Evolutionary conservation across 1,140 invertebrate species (phyloP), one percentile per base, ranked within the genome.

Genomic region (Centruroides sculpturatus): DNA sequence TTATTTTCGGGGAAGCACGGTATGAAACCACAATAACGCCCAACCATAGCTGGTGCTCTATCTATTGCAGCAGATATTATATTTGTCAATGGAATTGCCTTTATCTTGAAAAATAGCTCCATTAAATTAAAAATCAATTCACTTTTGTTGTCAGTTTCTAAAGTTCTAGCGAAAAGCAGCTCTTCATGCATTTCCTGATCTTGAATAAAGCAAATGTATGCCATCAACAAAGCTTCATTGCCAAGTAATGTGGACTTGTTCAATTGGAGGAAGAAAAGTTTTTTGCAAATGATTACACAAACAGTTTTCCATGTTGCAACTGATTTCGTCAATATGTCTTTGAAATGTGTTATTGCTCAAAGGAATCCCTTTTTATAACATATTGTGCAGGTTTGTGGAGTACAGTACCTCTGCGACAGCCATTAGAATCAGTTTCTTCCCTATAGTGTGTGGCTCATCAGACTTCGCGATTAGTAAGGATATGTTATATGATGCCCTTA

Each of bases 61-160:
- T 72, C 68, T 55, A 66, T 72, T 60, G 69, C 69, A 62, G 64
- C 59, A 59, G 67, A 66, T 54, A 69, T 64, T 48, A 71, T 71
- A 70, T 72, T 71, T 52, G 55, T 63, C 36, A 70, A 58, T 13
- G 66, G 66, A 54, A 70, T 66, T 51, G 61, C 61, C 60, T 69
- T 68, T 57, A 62, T 64, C 5, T 66, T 49, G 53, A 66, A 72
- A 69, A 68, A 69, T 47, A 66, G 56, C 59, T 70, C 56, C 41
- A 70, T 59, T 54, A 50, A 41, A 12, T 47, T n/a, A 55, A 57
- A 64, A 49, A 64, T 56, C 9, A 55, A 41, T 54, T 50, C 23
- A 12, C 55, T 55, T 49, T 55, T 64, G 3, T 59, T 61, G 48
- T 61, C 59, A 12, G 63, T 64, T 55, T 50, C 41, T 23, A 64